Evolutionary conservation across 2,888 invertebrate genomes (phyloP), one percentile per base, ranked within the genome.

Genomic region (Ctenicera cuprea): DNA sequence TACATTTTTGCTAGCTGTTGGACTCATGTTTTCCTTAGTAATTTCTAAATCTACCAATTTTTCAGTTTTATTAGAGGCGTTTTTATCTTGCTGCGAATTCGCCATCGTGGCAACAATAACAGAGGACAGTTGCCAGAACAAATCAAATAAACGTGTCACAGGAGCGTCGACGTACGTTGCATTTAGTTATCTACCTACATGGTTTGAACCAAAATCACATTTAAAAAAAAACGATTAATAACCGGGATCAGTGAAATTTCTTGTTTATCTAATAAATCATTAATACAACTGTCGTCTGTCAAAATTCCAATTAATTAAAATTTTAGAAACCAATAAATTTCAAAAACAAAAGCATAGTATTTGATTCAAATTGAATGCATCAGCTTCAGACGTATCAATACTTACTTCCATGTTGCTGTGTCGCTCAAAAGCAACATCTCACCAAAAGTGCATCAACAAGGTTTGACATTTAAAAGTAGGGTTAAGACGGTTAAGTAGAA

Each of bases 51-150:
- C 79, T 66, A 76, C 73, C 22, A 72, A 68, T 74, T 79, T 82
- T 77, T 82, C 81, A 20, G 59, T 66, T 77, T 80, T 26, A 26
- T 26, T 82, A 76, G 63, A 59, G 57, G 43, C 50, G 62, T 69
- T 73, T 78, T 82, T 82, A 69, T 81, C 79, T 78, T 79, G 77
- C 45, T 79, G 77, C 73, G 75, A 73, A 73, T 76, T 80, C 79
- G 84, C 83, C 84, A 84, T 84, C 84, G 84, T 84, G 83, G 83
- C 83, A 71, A 73, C 73, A 67, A 61, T 50, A 66, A 45, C 41
- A 65, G 43, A 69, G 50, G 61, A 59, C 22, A 26, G 45, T n/a
- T 62, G 43, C 33, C 62, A 62, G 22, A 62, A 62, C 33, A 33
- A 33, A 33, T 66, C n/a, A 67, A 66, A 54, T 45, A 37, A 16